Base-by-base conservation (phyloP, 2,113 vertebrate species). In the Microcebus ravelobensis region DNA sequence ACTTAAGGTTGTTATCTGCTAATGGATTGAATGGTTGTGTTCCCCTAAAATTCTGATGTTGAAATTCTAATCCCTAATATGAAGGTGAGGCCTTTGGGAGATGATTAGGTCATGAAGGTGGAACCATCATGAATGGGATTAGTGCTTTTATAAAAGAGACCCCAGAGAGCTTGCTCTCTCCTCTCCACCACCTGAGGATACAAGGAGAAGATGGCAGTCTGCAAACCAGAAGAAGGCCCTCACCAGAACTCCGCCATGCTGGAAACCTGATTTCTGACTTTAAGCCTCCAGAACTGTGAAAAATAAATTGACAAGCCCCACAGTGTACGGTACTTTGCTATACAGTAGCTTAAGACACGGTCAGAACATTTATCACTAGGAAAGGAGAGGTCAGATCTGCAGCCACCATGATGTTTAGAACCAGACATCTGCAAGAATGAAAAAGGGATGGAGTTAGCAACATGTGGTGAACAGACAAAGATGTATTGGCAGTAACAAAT, bases 331-430 rank as follows among this genome's bases (percentile, higher is more conserved):
- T 27, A 39, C 23, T 87, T 87, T 73, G 25, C 71, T 71, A 48
- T 31, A 73, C 6, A 73, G 45, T 3, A 84, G 36, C 50, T 29
- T 59, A 23, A 52, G 42, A 52, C 21, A 90, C 7, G 17, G 34
- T 90, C 61, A 93, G 48, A 67, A 48, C n/a, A 90, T 86, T 74
- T 94, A 84, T 92, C 63, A 82, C 77, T 61, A 50, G 36, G 48
- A 95, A 48, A 94, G 45, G 29, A 83, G 15, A 55, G 50, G 5
- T 94, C 84, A 95, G 63, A 86, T 59, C 52, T 59, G n/a, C n/a
- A 81, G 48, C 82, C 61, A 86, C 39, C 79, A 87, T 39, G 67
- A 73, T 77, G 61, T 73, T 73, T 80, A 89, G 74, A 89, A 82
- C 14, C 39, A 87, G 42, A 31, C 12, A 36, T 34, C 67, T 36